Evolutionary conservation across 2,113 vertebrate species (phyloP).

Genomic region (Microtus richardsoni): DNA sequence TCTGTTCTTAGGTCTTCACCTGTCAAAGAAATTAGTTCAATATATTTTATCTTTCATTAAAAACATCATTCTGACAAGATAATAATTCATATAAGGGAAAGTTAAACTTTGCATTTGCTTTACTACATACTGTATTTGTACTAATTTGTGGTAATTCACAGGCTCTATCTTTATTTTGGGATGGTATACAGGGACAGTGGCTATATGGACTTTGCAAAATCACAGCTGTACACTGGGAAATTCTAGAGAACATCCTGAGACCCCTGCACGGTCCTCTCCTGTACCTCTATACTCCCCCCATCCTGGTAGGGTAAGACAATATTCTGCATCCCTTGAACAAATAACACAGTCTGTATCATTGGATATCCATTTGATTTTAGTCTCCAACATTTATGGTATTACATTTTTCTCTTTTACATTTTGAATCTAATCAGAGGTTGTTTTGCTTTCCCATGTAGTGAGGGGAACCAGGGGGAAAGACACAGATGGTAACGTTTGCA

Average conservation of each 20-base stretch:
- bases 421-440: conserved; percentile 50
- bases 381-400: conserved; percentile 52
- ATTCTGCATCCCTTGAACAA: not conserved
- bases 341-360: not conserved
- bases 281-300: not conserved
- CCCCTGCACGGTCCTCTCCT: not conserved
- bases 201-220: not conserved
- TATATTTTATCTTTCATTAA: conserved; percentile 45
- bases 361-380: not conserved
- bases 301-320: not conserved
- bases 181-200: not conserved
- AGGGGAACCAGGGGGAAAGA: conserved; percentile 17
- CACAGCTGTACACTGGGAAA: not conserved
- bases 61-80: not conserved
- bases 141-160: not conserved
- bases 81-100: not conserved
- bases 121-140: not conserved
- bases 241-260: not conserved
- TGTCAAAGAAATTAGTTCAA: not conserved
- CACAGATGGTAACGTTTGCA: conserved; percentile 74
- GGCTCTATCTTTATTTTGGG: not conserved
- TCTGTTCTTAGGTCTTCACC: not conserved
- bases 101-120: not conserved
- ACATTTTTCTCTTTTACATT: conserved; percentile 29
- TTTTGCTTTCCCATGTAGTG: not conserved